Evolutionary conservation across 2,113 vertebrate genomes (phyloP).

Genomic region (Clinocottus analis): DNA sequence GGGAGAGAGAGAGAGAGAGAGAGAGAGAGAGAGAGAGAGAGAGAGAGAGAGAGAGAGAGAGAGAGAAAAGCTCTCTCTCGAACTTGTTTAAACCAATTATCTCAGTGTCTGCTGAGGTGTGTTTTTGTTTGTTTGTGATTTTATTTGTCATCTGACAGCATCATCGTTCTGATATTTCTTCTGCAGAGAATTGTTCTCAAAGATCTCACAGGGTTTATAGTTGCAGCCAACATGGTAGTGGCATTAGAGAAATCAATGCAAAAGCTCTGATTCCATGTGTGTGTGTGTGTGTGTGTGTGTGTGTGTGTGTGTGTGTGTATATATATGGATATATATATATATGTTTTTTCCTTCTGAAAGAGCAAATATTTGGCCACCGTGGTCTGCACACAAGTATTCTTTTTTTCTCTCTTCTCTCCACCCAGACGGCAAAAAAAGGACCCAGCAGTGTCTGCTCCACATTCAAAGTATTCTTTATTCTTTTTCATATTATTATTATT

Average conservation of each 20-base stretch:
- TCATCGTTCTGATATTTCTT: background rate
- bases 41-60: background rate
- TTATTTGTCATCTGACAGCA: background rate
- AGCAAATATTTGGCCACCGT: slow-evolving; percentile 49
- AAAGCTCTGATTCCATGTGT: background rate
- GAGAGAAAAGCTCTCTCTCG: background rate
- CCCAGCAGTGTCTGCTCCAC: slow-evolving; percentile 28
- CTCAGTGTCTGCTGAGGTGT: slow-evolving; percentile 17
- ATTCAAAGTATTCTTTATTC: slow-evolving; percentile 62
- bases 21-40: background rate
- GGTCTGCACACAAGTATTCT: slow-evolving; percentile 26
- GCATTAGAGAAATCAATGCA: background rate
- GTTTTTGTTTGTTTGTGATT: background rate
- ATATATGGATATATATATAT: too few relatives aligned
- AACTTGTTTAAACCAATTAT: slow-evolving; percentile 56
- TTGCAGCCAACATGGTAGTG: background rate
- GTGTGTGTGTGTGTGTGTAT: too few relatives aligned
- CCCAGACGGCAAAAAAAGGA: slow-evolving; percentile 33
- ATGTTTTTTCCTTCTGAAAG: background rate
- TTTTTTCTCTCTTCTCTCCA: background rate
- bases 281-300: too few relatives aligned
- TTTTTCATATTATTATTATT: background rate
- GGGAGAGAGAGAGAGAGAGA: background rate
- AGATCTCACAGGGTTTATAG: background rate
- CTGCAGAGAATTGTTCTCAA: background rate